Evolutionary conservation across 2,888 invertebrate genomes (phyloP), one percentile per base, ranked within the genome.

Genomic region (Ischnus inquisitorius): DNA sequence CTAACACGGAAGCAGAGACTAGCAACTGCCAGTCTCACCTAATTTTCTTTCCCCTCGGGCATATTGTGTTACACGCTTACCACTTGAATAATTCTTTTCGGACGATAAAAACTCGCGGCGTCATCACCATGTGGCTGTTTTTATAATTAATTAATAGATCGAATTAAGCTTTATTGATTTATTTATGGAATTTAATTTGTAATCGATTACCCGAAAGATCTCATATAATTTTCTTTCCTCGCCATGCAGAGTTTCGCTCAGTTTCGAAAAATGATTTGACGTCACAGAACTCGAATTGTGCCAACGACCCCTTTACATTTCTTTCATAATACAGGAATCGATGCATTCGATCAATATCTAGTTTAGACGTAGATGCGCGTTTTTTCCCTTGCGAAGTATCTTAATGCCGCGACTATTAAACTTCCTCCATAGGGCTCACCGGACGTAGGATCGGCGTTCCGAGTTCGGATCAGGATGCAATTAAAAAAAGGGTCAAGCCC

Each of bases 401-500:
- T 34, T 34, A 34, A 34, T 5, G 6, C 16, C 10, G 6, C 1
- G 19, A 51, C 16, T n/a, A 8, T 51, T 8, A 51, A 51, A 51
- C 16, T 51, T 51, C 16, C 51, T 51, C 51, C 19, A 19, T 16
- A 16, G 16, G 5, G 46, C 46, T 16, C 46, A 34, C 34, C 34
- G 34, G 34, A 34, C 34, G 46, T 14, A 4, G 46, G 10, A n/a
- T 25, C 25, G 60, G 51, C 64, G n/a, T 62, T 76, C 22, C 28
- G 46, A 41, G 51, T 22, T 46, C 22, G 64, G 39, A 46, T 39
- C 69, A n/a, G 88, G 87, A 89, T 87, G 90, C 89, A 92, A 92
- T 91, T 91, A 90, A 85, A 88, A 90, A 90, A 89, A 90, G 88
- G 90, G 90, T 90, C 89, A 90, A 89, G 89, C 86, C 88, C 83